phyloP scores from a whole-genome alignment of 2,797 vertebrate species.

The Parauchenoglanis punctatus region DNA sequence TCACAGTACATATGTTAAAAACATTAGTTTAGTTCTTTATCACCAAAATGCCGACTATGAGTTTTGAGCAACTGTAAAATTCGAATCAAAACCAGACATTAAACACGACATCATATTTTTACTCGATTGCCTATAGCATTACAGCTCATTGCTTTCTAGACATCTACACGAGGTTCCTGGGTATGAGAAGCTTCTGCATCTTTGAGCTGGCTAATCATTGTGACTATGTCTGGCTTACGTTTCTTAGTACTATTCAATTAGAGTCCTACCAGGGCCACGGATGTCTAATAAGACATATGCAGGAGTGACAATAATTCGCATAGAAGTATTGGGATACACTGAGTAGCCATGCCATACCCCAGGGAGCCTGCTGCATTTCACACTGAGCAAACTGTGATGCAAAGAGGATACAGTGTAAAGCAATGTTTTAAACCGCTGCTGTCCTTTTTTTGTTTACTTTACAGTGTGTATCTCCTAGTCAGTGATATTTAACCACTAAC shows the following conservation, averaged over 20 bases:
- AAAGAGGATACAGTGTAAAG: slow-evolving; percentile 17
- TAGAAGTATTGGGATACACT: slow-evolving; percentile 40
- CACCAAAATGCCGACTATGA: background rate
- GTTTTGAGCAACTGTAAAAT: slow-evolving; percentile 12
- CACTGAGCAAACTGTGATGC: slow-evolving; percentile 40
- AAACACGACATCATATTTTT: slow-evolving; percentile 8
- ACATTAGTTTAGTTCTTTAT: background rate
- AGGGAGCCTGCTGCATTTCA: slow-evolving; percentile 47
- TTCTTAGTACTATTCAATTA: slow-evolving; percentile 57
- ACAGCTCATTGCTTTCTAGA: slow-evolving; percentile 8
- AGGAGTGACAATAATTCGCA: slow-evolving; percentile 64
- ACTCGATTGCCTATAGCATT: slow-evolving; percentile 15
- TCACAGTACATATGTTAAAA: slow-evolving; percentile 9
- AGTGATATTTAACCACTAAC: slow-evolving; percentile 33
- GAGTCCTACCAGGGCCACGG: slow-evolving; percentile 52
- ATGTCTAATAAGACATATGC: slow-evolving; percentile 59
- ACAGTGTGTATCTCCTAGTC: background rate
- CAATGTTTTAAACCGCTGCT: slow-evolving; percentile 14
- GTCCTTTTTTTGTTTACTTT: slow-evolving; percentile 4
- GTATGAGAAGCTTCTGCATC: slow-evolving; percentile 4
- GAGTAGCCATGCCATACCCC: slow-evolving; percentile 25
- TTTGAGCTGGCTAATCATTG: background rate
- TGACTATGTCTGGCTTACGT: slow-evolving; percentile 40
- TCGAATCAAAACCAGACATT: background rate
- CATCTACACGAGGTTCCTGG: slow-evolving; percentile 6